Evolutionary conservation across 2,113 vertebrate species (phyloP).

Genomic region (Coreoperca whiteheadi): DNA sequence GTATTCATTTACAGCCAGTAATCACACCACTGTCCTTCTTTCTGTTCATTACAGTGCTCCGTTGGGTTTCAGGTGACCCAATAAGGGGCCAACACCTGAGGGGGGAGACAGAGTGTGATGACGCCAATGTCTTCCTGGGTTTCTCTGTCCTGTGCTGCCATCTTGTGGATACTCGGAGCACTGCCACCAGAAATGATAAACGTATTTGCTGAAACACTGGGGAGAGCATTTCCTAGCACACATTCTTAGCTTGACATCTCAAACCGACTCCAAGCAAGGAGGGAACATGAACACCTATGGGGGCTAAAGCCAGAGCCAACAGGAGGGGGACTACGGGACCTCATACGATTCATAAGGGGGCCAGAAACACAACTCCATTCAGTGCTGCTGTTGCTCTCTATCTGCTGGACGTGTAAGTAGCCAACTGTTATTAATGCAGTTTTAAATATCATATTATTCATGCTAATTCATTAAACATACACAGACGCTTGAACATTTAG

Average conservation of each 20-base stretch:
- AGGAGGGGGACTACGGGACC: not conserved
- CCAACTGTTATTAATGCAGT: not conserved
- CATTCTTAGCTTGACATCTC: too few species aligned
- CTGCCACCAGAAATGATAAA: not conserved
- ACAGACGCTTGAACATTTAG: not conserved
- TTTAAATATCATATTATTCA: not conserved
- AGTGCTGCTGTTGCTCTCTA: too few species aligned
- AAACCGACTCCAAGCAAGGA: not conserved
- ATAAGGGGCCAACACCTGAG: not conserved
- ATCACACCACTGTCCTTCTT: not conserved
- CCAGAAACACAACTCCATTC: not conserved
- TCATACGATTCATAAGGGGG: too few species aligned
- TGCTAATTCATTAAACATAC: not conserved
- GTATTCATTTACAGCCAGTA: not conserved
- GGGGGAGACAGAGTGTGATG: too few species aligned
- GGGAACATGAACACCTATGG: not conserved
- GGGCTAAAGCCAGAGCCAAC: too few species aligned
- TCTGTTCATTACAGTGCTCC: not conserved
- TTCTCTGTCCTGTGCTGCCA: conserved; percentile 48
- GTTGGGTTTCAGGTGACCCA: too few species aligned
- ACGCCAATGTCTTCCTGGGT: too few species aligned
- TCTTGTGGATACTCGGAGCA: conserved; percentile 38
- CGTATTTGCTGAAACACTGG: too few species aligned
- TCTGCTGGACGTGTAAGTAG: not conserved
- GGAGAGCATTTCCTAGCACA: too few species aligned